These are phyloP conservation scores for Haemorhous mexicanus DNA, from an alignment of 2,113 vertebrate species.

Conservation along the genomic window DNA sequence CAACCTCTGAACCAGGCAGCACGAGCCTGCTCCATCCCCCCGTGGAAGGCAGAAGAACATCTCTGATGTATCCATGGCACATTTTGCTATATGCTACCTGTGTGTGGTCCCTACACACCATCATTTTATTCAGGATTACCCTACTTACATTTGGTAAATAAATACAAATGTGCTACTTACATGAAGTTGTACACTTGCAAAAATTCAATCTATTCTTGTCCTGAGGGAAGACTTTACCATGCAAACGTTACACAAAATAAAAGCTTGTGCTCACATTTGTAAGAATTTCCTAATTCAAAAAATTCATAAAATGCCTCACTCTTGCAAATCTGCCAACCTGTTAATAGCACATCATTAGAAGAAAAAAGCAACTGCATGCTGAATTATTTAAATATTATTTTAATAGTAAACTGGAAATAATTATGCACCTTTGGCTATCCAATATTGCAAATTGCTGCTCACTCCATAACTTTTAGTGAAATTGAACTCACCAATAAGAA, in stretches of 20 bases:
- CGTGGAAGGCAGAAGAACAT: background rate
- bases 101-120: background rate
- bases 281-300: conserved; percentile 7
- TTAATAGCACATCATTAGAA: conserved; percentile 2
- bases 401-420: conserved; percentile 52
- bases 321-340: background rate
- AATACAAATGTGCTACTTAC: conserved; percentile 8
- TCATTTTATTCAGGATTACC: background rate
- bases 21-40: background rate
- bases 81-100: background rate
- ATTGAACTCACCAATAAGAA: conserved; percentile 48
- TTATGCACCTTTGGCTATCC: conserved; percentile 44
- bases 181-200: background rate
- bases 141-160: background rate
- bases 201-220: conserved; percentile 27
- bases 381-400: conserved; percentile 55
- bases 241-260: background rate
- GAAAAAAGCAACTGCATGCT: background rate
- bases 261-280: background rate
- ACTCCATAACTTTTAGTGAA: conserved; percentile 30
- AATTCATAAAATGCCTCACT: background rate
- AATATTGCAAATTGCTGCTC: conserved; percentile 1
- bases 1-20: conserved; percentile 12
- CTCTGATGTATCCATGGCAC: background rate
- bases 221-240: conserved; percentile 33